Conservation (phyloP, 2,113 vertebrate species). For the Sturnus vulgaris region DNA sequence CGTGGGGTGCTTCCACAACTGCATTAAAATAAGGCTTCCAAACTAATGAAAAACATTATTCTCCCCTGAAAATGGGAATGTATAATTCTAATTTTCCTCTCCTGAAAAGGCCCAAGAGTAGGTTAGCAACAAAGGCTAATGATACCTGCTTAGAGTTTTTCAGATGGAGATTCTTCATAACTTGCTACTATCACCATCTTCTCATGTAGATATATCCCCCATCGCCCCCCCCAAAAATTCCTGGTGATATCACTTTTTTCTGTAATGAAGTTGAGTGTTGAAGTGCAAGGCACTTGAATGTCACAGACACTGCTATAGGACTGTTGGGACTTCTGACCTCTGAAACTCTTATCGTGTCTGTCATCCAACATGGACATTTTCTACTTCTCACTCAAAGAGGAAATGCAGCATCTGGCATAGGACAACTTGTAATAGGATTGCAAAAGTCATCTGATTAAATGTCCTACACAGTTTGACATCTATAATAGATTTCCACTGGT, state of each 20-base stretch:
- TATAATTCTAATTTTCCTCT: not conserved
- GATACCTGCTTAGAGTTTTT: not conserved
- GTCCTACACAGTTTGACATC: not conserved
- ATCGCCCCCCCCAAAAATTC: rapidly evolving
- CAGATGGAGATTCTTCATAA: not conserved
- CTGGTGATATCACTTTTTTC: not conserved
- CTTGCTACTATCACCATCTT: not conserved
- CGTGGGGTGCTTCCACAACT: not conserved
- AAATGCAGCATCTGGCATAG: not conserved
- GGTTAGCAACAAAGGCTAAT: not conserved
- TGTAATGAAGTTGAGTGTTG: not conserved
- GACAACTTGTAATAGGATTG: not conserved
- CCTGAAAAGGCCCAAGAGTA: not conserved
- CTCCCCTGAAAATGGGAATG: not conserved
- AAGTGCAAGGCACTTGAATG: not conserved
- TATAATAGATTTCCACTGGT: not conserved
- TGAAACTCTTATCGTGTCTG: not conserved
- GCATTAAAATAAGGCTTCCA: not conserved
- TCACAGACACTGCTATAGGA: not conserved
- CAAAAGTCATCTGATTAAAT: constrained; percentile 1
- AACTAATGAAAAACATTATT: not conserved
- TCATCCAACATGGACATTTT: not conserved
- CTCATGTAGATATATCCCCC: rapidly evolving
- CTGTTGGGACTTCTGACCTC: not conserved
- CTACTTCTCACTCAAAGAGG: not conserved